Conservation (phyloP, 2,888 invertebrate species). For the Metalampra italica region DNA sequence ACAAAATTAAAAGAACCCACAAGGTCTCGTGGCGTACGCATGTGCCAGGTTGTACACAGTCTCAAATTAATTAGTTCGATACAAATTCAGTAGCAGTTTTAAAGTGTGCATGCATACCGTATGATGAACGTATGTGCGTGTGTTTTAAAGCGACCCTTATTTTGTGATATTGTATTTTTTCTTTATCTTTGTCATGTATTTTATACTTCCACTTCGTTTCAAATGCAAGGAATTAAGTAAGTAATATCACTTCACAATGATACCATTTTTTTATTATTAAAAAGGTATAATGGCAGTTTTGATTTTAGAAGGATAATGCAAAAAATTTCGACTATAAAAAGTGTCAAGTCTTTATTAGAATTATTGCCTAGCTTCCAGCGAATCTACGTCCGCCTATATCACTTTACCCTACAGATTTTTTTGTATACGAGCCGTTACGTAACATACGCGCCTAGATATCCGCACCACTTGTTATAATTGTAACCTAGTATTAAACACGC, state of each 20-base stretch:
- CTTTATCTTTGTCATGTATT: not conserved
- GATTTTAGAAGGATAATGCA: conserved; percentile 57
- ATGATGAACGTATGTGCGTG: too few species aligned
- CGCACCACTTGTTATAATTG: conserved; percentile 63
- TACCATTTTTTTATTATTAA: conserved; percentile 10
- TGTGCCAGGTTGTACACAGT: not conserved
- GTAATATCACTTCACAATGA: not conserved
- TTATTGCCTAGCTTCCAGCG: conserved; percentile 62
- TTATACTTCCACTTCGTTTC: not conserved
- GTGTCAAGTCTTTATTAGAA: conserved; percentile 69
- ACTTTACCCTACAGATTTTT: conserved; percentile 24
- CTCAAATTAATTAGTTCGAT: too few species aligned
- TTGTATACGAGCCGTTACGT: conserved; percentile 16
- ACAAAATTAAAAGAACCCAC: not conserved
- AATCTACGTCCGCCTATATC: conserved; percentile 38
- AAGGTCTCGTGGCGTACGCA: not conserved
- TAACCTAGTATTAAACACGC: conserved; percentile 51
- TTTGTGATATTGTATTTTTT: not conserved
- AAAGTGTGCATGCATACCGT: too few species aligned
- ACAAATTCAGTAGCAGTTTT: too few species aligned
- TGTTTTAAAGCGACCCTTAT: not conserved
- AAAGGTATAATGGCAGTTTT: conserved; percentile 66
- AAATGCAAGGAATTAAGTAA: conserved; percentile 1
- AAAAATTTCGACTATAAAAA: conserved; percentile 65
- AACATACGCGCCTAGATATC: conserved; percentile 47